These are phyloP conservation scores for Caenorhabditis wallacei DNA, from an alignment of 2,888 invertebrate species.

Conservation along the genomic window DNA sequence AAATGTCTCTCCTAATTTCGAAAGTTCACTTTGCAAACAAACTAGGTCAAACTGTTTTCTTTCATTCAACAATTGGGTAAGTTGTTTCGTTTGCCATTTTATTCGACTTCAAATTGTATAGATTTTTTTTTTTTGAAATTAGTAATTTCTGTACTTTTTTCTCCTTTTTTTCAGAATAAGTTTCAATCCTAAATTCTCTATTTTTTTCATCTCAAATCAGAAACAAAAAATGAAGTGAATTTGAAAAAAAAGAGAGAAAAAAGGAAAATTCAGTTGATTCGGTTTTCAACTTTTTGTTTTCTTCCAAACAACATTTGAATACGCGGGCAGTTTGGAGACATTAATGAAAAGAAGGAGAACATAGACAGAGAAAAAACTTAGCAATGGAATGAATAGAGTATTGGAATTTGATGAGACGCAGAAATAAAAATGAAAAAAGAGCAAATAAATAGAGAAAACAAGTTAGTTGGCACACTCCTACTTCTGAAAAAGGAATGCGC, in stretches of 20 bases:
- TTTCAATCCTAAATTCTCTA: not conserved
- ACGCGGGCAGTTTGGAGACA: conserved; percentile 37
- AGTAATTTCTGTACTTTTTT: not conserved
- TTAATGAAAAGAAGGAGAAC: conserved; percentile 9
- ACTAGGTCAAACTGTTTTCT: conserved; percentile 40
- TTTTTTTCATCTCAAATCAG: conserved; percentile 12
- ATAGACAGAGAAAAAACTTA: conserved; percentile 16
- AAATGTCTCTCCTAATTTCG: conserved; percentile 3
- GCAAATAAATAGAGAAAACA: conserved; percentile 41
- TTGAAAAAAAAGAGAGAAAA: conserved; percentile 12
- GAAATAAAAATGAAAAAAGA: conserved; percentile 25
- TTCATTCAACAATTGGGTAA: not conserved
- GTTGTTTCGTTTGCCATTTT: not conserved
- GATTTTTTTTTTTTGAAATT: not conserved
- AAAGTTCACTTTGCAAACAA: conserved; percentile 31
- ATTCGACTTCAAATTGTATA: not conserved
- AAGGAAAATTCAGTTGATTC: conserved; percentile 7
- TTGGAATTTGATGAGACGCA: conserved; percentile 31
- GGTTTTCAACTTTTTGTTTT: conserved; percentile 28
- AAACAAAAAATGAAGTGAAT: conserved; percentile 11
- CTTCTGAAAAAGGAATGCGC: conserved; percentile 47
- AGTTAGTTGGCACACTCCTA: conserved; percentile 36
- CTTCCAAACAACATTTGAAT: conserved; percentile 59
- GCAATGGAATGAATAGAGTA: conserved; percentile 1
- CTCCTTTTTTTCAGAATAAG: not conserved